phyloP scores from a whole-genome alignment of 1,140 invertebrate species.

The Zophobas morio region DNA sequence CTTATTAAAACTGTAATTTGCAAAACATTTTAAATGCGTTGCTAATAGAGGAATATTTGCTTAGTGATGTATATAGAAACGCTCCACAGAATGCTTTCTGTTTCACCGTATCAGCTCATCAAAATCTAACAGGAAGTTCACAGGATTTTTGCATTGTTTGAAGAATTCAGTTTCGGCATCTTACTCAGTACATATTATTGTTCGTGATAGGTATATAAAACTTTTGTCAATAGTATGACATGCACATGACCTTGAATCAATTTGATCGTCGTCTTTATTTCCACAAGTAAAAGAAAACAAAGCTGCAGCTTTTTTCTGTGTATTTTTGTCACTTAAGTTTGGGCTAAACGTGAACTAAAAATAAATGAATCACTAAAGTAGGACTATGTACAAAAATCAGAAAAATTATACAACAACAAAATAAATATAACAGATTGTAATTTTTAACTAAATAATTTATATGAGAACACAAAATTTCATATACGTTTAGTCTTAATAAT shows the following conservation, averaged over 20 bases:
- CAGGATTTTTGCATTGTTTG: too few species aligned
- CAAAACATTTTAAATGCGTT: constrained; percentile 28
- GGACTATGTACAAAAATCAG: constrained; percentile 17
- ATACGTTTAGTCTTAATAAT: constrained; percentile 1
- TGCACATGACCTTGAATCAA: too few species aligned
- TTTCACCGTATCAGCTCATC: too few species aligned
- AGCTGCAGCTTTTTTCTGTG: background rate
- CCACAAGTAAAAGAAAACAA: constrained; percentile 4
- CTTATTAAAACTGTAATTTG: constrained; percentile 36
- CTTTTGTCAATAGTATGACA: too few species aligned
- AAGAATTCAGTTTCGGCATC: too few species aligned
- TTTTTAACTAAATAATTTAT: constrained; percentile 27
- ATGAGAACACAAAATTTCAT: constrained; percentile 23
- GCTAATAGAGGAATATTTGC: constrained; percentile 1
- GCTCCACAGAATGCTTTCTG: too few species aligned
- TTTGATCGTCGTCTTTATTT: background rate
- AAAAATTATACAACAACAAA: constrained; percentile 25
- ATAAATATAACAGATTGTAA: constrained; percentile 14
- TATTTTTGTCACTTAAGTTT: constrained; percentile 10
- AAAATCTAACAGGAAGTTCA: too few species aligned
- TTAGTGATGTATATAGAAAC: background rate
- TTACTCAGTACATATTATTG: too few species aligned
- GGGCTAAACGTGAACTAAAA: constrained; percentile 19
- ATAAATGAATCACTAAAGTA: constrained; percentile 12
- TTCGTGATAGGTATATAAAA: too few species aligned